Evolutionary conservation across 2,797 vertebrate species (phyloP).

Genomic region (Lemur catta): DNA sequence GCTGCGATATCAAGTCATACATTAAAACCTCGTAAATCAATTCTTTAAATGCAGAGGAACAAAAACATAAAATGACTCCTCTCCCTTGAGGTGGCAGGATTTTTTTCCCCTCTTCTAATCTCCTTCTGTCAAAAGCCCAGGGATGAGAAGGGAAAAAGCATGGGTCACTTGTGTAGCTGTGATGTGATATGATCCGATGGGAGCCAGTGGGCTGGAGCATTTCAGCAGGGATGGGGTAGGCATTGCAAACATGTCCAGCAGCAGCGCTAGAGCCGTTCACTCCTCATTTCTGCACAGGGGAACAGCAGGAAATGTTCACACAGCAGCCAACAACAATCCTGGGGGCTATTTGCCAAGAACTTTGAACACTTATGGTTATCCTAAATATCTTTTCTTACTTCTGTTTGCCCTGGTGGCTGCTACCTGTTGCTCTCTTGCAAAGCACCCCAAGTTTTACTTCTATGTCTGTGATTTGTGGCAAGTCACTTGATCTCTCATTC

Average conservation of each 20-base stretch:
- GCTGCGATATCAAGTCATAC: not conserved
- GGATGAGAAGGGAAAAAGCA: not conserved
- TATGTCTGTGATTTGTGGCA: not conserved
- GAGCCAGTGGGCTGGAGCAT: not conserved
- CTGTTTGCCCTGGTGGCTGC: not conserved
- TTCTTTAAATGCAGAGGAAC: constrained; percentile 38
- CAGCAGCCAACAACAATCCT: not conserved
- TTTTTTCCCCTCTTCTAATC: not conserved
- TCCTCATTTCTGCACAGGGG: not conserved
- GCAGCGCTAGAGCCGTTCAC: not conserved
- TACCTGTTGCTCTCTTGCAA: not conserved
- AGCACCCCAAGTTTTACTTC: not conserved
- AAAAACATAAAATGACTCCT: constrained; percentile 20
- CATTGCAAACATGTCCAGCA: not conserved
- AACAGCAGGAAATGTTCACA: not conserved
- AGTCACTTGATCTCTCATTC: not conserved
- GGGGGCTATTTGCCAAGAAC: not conserved
- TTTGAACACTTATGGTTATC: not conserved
- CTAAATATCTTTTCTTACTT: not conserved
- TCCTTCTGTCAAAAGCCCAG: not conserved
- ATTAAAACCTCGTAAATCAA: constrained; percentile 11
- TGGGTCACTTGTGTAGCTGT: not conserved
- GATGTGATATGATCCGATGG: not conserved
- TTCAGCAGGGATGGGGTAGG: accelerated
- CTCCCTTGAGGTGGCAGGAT: not conserved